These are phyloP conservation scores for Coleophora flavipennella DNA, from an alignment of 2,888 invertebrate species.

Conservation along the genomic window DNA sequence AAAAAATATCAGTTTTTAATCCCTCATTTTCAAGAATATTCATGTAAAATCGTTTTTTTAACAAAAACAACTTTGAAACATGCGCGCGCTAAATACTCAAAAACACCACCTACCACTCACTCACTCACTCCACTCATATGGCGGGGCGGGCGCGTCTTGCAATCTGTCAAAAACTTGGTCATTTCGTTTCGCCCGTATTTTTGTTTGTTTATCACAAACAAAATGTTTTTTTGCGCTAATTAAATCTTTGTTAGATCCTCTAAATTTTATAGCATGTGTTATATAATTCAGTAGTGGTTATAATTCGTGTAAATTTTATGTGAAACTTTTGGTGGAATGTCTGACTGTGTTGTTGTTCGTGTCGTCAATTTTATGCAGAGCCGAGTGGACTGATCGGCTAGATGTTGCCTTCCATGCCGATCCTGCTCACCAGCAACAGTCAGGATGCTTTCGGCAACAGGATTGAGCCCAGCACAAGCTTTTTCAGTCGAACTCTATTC, in stretches of 20 bases:
- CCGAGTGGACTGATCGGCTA: conserved; percentile 32
- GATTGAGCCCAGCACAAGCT: conserved; percentile 56
- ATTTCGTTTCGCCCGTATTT: conserved; percentile 39
- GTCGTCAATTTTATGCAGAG: conserved; percentile 33
- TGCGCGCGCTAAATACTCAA: conserved; percentile 26
- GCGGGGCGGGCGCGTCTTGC: conserved; percentile 30
- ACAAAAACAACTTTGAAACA: conserved; percentile 31
- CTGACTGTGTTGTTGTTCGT: conserved; percentile 22
- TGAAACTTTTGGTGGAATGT: conserved; percentile 23
- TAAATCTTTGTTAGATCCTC: conserved; percentile 22
- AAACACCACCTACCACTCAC: no score
- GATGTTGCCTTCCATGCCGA: conserved; percentile 71
- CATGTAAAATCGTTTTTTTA: conserved; percentile 9
- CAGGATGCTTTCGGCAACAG: conserved; percentile 66
- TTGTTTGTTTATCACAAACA: conserved; percentile 37
- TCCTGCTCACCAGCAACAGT: conserved; percentile 60
- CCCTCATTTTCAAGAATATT: conserved; percentile 8
- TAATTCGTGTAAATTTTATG: conserved; percentile 29
- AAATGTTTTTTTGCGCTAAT: conserved; percentile 27
- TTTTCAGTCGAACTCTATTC: conserved; percentile 42
- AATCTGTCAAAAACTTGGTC: conserved; percentile 57
- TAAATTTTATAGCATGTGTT: conserved; percentile 24
- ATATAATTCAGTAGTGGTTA: conserved; percentile 23
- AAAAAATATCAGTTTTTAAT: no score
- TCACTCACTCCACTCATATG: conserved; percentile 35